Base-by-base conservation (phyloP, 1,140 invertebrate genomes). In the Tetramorium parvispinum region DNA sequence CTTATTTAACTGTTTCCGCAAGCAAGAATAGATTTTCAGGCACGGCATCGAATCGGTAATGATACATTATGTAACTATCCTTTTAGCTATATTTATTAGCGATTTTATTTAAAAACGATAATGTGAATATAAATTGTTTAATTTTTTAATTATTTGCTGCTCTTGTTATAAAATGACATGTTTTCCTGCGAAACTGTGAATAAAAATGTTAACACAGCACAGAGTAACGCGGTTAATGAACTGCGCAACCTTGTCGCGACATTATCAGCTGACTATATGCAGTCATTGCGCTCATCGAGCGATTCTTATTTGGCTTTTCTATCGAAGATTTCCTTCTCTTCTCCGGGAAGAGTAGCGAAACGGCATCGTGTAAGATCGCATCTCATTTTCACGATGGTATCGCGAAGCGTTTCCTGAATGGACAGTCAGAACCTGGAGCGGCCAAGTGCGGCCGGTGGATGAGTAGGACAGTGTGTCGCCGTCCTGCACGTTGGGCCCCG, bases 401-500 rank as follows among this genome's bases (percentile, higher is more conserved):
- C 85, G 83, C 70, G 87, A 91, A 91, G 79, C 88, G 90, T 93
- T 93, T 93, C 86, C 92, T 94, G 91, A 94, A 94, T 94, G 92
- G 89, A 91, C 89, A 89, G 91, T 88, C 76, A 87, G 87, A 92
- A 85, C 87, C 78, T 66, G 68, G 78, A 91, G 89, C 87, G 73
- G 66, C 88, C 86, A 78, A 87, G 85, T 85, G 57, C 70, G 79
- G 53, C 79, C 78, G 53, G 51, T 85, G 91, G 91, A 94, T 94
- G 94, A 95, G 95, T 95, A 95, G 95, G 94, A 95, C 94, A 95
- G 95, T 95, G 94, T 95, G 95, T 94, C 94, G 94, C 91, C 93
- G 93, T 92, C 93, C 93, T 93, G 91, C 91, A 88, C 92, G 92
- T 90, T 94, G 93, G 89, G 92, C 93, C 94, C 93, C 94, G 90